Evolutionary conservation across 2,888 invertebrate genomes (phyloP), one percentile per base, ranked within the genome.

Genomic region (Chesias legatella): DNA sequence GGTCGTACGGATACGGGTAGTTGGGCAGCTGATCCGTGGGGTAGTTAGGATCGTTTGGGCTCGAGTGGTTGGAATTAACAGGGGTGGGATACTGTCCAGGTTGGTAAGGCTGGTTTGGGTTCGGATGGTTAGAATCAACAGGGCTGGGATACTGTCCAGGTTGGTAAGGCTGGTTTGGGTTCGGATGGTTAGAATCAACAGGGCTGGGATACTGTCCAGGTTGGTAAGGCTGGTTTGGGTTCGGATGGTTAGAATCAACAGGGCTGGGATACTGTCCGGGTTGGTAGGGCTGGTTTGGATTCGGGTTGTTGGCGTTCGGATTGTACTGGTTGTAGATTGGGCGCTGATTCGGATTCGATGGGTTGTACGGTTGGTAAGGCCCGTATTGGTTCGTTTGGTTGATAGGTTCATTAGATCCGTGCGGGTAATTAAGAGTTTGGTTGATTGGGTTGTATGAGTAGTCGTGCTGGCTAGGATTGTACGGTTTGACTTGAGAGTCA

Each of bases 21-120:
- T 43, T 33, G 23, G 56, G 48, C 6, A 49, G 33, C 21, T 52
- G 50, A n/a, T 54, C 39, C 8, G 33, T 30, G 1, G 48, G 43
- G 28, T 45, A 43, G 22, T 35, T 30, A 23, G 38, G 45, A 25
- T 53, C 35, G 24, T 42, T 40, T 1, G 48, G 43, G 7, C 51
- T 43, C 26, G 48, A 44, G 43, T 51, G 43, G 37, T 31, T 33
- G 20, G 23, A 30, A n/a, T 21, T 7, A 13, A 23, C 24, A 10
- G 43, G 34, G 6, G 35, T 10, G 3, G 56, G 51, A 10, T 41
- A 35, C 26, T 49, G 45, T 7, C 17, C 42, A n/a, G 53, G 45
- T 10, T 54, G 40, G 13, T 42, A 37, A 23, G 38, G 45, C 26
- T 53, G 37, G 24, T 42, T 40, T 1, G 48, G 43, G 7, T 52